Evolutionary conservation across 2,113 vertebrate genomes (phyloP).

Genomic region (Mus pahari): DNA sequence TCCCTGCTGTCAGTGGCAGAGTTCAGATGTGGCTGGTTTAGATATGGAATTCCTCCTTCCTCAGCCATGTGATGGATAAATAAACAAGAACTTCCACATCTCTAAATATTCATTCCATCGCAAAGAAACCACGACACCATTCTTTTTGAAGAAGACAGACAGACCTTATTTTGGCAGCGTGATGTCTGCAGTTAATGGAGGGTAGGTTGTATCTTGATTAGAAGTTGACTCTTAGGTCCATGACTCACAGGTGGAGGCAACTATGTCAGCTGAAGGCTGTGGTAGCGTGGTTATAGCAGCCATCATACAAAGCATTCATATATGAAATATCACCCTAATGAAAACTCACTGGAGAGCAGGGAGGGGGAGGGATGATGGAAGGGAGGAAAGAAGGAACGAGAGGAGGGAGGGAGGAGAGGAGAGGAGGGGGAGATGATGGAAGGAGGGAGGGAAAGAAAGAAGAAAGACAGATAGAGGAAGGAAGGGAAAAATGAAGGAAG

Average conservation of each 20-base stretch:
- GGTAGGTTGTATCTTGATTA: neutral
- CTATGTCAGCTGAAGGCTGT: neutral
- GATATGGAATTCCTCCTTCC: neutral
- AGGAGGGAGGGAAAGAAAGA: neutral
- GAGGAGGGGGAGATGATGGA: neutral
- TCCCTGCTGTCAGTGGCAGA: neutral
- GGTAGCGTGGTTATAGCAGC: neutral
- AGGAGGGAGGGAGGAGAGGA: neutral
- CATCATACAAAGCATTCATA: neutral
- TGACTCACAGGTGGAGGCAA: neutral
- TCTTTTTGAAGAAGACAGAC: neutral
- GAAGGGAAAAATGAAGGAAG: neutral
- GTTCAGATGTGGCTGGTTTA: neutral
- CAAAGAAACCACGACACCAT: neutral
- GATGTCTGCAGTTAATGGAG: neutral
- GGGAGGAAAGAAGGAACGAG: neutral
- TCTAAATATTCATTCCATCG: neutral
- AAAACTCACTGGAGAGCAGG: neutral
- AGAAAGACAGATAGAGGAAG: neutral
- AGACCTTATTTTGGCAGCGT: neutral
- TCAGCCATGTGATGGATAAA: neutral
- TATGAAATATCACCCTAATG: neutral
- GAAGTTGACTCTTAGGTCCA: neutral
- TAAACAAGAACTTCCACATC: neutral
- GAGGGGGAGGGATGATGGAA: neutral